These are phyloP conservation scores for Virgularia gustaviana DNA, from an alignment of 92 coral and sea anemone species.

Conservation along the genomic window DNA sequence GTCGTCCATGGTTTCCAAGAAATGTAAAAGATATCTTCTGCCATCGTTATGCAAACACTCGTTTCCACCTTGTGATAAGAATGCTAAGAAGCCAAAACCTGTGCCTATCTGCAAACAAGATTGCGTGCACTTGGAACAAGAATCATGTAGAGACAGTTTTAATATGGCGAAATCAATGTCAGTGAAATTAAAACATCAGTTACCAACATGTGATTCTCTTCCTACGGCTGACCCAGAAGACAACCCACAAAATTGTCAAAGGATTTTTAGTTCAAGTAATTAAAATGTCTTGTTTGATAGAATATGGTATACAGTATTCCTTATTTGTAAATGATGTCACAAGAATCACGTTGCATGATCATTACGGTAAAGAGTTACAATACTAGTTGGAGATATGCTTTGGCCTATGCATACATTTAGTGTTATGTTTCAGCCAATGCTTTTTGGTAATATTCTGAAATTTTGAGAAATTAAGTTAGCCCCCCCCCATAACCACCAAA, in stretches of 20 bases:
- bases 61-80: slow-evolving; percentile 27
- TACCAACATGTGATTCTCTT: slow-evolving; percentile 39
- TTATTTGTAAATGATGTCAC: background rate
- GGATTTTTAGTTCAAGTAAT: slow-evolving; percentile 28
- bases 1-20: background rate
- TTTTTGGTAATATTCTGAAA: no score
- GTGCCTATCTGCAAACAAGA: slow-evolving; percentile 45
- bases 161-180: slow-evolving; percentile 27
- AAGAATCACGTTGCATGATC: background rate
- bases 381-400: no score
- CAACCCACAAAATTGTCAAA: slow-evolving; percentile 29
- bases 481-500: no score
- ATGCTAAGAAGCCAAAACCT: slow-evolving; percentile 9
- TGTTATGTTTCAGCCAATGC: no score
- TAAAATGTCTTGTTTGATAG: background rate
- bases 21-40: slow-evolving; percentile 22
- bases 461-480: no score
- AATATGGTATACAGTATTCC: slow-evolving; percentile 5
- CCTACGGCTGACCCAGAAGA: slow-evolving; percentile 37
- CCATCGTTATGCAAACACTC: slow-evolving; percentile 27
- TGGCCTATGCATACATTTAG: no score
- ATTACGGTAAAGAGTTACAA: slow-evolving; percentile 5
- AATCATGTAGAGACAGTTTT: slow-evolving; percentile 32
- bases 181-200: slow-evolving; percentile 15
- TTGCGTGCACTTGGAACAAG: slow-evolving; percentile 33